Evolutionary conservation across 2,797 vertebrate species (phyloP).

Genomic region (Melanotaenia nigrans): DNA sequence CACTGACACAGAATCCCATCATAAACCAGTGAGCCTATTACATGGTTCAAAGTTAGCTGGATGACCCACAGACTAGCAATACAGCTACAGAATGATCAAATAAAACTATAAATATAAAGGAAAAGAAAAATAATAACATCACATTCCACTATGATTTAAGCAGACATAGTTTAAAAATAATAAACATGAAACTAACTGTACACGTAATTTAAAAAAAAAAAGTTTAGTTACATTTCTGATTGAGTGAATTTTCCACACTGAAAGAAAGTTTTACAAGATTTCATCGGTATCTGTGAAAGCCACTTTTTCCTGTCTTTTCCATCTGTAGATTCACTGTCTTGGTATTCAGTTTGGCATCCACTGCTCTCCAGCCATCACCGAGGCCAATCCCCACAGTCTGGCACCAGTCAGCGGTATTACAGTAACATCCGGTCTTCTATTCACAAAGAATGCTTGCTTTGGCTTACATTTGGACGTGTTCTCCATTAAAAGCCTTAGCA

Average conservation of each 20-base stretch:
- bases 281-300: conserved; percentile 46
- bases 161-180: background rate
- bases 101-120: background rate
- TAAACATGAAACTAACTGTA: background rate
- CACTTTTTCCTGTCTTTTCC: conserved; percentile 51
- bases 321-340: conserved; percentile 62
- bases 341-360: conserved; percentile 68
- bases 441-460: conserved; percentile 67
- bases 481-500: conserved; percentile 60
- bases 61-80: too few relatives aligned
- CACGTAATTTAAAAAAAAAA: background rate
- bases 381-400: conserved; percentile 57
- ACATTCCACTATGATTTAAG: background rate
- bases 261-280: conserved; percentile 19
- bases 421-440: conserved; percentile 66
- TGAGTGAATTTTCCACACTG: background rate
- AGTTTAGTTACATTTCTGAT: background rate
- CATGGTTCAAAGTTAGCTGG: too few relatives aligned
- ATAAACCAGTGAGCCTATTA: too few relatives aligned
- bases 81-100: too few relatives aligned
- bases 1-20: too few relatives aligned
- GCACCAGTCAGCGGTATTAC: conserved; percentile 61
- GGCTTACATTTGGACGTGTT: conserved; percentile 51
- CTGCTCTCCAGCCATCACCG: conserved; percentile 47
- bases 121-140: background rate